A percentile compares a stretch with the other conserved stretches of the same genome.
These are phyloP conservation scores for Rhodinocichla rosea DNA, from an alignment of 2,113 vertebrate genomes.

Conservation along the genomic window DNA sequence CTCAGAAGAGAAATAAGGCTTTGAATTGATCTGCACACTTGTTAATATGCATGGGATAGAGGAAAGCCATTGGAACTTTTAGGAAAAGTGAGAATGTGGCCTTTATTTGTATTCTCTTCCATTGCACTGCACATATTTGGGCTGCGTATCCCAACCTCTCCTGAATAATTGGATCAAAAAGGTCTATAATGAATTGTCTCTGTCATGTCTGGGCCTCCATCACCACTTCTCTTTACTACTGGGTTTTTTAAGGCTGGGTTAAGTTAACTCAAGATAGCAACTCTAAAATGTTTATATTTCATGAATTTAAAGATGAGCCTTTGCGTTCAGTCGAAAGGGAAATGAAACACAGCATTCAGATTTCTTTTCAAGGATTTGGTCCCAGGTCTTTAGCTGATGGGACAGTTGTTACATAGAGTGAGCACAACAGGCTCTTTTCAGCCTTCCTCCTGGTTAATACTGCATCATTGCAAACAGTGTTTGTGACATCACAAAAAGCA, in stretches of 20 bases:
- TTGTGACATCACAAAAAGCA: neutral
- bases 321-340: neutral
- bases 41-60: neutral
- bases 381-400: neutral
- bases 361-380: conserved; percentile 3
- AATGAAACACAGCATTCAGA: conserved; percentile 1
- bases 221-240: neutral
- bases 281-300: neutral
- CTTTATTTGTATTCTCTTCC: neutral
- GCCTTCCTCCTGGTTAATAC: neutral
- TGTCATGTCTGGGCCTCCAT: neutral
- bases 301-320: conserved; percentile 10
- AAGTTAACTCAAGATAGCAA: conserved; percentile 1
- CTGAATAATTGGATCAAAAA: conserved; percentile 33
- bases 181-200: conserved; percentile 5
- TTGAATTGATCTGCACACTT: neutral
- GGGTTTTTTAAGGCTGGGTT: neutral
- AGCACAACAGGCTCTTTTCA: neutral
- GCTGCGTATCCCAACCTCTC: neutral
- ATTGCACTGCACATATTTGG: neutral
- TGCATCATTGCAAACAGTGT: neutral
- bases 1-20: neutral
- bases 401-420: neutral
- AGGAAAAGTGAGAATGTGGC: neutral
- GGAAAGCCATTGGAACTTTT: neutral